Percentiles rank a stretch among this genome's conserved stretches.
phyloP scores from a whole-genome alignment of 2,888 invertebrate species.

The Patella caerulea region DNA sequence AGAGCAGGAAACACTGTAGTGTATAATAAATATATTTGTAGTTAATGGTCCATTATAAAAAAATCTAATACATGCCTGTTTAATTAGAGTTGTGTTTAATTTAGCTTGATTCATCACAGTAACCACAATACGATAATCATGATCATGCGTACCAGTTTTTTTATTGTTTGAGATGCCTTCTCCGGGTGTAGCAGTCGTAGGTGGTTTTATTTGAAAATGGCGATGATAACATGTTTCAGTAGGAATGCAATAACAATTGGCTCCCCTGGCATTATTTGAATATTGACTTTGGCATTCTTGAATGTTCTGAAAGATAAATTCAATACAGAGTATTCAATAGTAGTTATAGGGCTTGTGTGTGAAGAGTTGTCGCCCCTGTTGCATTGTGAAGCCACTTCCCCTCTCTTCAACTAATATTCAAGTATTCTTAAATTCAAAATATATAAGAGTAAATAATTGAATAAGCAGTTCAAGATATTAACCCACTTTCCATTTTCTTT shows the following conservation, averaged over 20 bases:
- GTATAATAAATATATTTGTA: too few species aligned
- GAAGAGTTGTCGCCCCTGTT: not conserved
- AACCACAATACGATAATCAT: conserved; percentile 49
- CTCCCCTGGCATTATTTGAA: conserved; percentile 34
- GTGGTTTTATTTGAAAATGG: conserved; percentile 45
- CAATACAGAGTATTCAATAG: too few species aligned
- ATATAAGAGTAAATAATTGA: too few species aligned
- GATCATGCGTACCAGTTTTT: conserved; percentile 45
- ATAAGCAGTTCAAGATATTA: too few species aligned
- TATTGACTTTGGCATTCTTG: conserved; percentile 35
- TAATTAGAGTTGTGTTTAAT: conserved; percentile 34
- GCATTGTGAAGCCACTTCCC: not conserved
- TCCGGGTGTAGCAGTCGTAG: conserved; percentile 1
- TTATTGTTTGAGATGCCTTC: conserved; percentile 36
- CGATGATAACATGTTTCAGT: conserved; percentile 45
- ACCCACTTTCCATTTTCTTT: too few species aligned
- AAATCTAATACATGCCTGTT: conserved; percentile 35
- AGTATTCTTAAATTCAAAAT: too few species aligned
- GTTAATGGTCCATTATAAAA: too few species aligned
- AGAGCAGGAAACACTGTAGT: too few species aligned
- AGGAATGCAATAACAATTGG: conserved; percentile 50
- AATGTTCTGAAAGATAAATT: conserved; percentile 30
- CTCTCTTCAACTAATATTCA: too few species aligned
- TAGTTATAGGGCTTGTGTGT: conserved; percentile 14
- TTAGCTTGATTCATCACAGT: conserved; percentile 47